Evolutionary conservation across 2,113 vertebrate species (phyloP).

Genomic region (Oenanthe oenanthe): DNA sequence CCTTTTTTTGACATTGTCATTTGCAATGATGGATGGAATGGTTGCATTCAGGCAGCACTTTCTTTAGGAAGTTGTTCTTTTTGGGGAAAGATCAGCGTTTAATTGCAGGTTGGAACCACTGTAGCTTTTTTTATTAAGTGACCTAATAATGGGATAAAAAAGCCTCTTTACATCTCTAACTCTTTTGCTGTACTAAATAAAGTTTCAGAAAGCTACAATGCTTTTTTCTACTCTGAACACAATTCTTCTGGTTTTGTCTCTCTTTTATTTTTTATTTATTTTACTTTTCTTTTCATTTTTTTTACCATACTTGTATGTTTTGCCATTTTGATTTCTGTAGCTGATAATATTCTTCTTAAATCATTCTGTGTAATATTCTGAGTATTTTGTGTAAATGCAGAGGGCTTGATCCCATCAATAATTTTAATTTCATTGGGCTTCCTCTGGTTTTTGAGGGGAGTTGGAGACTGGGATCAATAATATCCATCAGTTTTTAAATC

Average conservation of each 20-base stretch:
- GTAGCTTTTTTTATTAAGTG: not conserved
- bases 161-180: not conserved
- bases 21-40: not conserved
- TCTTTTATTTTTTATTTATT: not conserved
- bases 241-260: fast-evolving
- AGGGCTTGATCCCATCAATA: not conserved
- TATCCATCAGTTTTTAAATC: not conserved
- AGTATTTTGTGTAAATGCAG: not conserved
- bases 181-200: not conserved
- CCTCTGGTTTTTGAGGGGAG: not conserved
- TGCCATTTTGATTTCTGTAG: not conserved
- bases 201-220: not conserved
- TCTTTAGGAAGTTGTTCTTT: not conserved
- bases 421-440: not conserved
- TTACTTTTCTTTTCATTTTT: not conserved
- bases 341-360: not conserved
- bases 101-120: not conserved
- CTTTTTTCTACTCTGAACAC: not conserved
- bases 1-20: not conserved
- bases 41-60: not conserved
- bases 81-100: not conserved
- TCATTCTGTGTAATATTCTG: not conserved
- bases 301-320: not conserved
- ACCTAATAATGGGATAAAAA: not conserved
- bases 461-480: not conserved